Evolutionary conservation across 2,797 vertebrate genomes (phyloP).

Genomic region (Takifugu ocellatus): DNA sequence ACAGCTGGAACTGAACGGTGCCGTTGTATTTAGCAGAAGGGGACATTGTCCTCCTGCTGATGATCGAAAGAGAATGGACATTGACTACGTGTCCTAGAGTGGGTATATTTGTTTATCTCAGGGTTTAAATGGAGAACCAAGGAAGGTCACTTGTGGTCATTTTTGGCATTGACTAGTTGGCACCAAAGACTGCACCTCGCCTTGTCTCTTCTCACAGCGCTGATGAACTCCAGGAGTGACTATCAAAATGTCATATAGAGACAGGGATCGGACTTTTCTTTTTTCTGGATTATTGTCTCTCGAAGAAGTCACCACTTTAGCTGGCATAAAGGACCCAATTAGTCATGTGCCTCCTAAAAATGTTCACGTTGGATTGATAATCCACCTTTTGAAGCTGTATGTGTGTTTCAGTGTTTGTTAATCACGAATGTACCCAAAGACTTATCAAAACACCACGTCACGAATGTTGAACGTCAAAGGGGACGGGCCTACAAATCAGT

Average conservation of each 20-base stretch:
- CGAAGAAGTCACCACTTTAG: conserved; percentile 5
- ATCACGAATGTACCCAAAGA: conserved; percentile 18
- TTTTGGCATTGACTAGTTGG: conserved; percentile 44
- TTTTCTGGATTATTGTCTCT: conserved; percentile 11
- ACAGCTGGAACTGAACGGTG: conserved; percentile 25
- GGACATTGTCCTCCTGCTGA: conserved; percentile 49
- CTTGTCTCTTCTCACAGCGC: conserved; percentile 21
- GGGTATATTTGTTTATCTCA: conserved; percentile 84
- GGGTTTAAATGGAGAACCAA: conserved; percentile 78
- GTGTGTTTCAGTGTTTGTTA: background rate
- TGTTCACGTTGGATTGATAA: conserved; percentile 36
- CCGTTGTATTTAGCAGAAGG: conserved; percentile 35
- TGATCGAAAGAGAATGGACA: conserved; percentile 68
- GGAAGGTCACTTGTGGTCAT: conserved; percentile 28
- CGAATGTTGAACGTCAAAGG: conserved; percentile 3
- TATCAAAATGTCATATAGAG: conserved; percentile 10
- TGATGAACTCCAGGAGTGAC: conserved; percentile 21
- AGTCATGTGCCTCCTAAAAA: conserved; percentile 32
- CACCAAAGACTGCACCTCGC: conserved; percentile 60
- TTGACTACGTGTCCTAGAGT: conserved; percentile 68
- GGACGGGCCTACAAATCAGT: background rate
- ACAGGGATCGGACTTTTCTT: conserved; percentile 1
- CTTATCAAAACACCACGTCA: conserved; percentile 6
- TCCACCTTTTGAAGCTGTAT: conserved; percentile 13
- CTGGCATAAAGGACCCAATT: background rate